Conservation (phyloP, 2,113 vertebrate genomes). For the Anoura caudifer region DNA sequence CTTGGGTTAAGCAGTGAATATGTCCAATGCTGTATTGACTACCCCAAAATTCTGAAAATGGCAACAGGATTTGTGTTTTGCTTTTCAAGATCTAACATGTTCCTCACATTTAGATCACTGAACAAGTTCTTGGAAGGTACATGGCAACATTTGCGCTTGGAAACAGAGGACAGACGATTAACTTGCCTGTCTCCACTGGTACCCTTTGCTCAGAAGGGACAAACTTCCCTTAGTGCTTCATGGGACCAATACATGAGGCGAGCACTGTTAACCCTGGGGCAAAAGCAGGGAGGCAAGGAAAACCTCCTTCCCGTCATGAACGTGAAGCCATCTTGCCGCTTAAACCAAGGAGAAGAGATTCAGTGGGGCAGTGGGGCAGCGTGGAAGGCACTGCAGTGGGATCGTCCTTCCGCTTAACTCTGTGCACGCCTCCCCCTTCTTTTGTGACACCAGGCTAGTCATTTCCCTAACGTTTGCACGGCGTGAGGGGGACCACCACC, state of each 20-base stretch:
- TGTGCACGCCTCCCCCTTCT: not conserved
- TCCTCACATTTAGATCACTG: not conserved
- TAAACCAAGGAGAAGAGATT: not conserved
- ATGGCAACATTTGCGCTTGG: not conserved
- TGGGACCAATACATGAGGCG: not conserved
- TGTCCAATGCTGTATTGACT: not conserved
- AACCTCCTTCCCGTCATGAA: not conserved
- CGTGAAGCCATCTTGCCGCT: not conserved
- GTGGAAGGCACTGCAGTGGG: not conserved
- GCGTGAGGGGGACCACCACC: not conserved
- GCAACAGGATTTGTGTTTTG: not conserved
- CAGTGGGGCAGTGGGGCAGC: not conserved
- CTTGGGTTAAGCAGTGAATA: not conserved
- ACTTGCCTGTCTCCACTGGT: not conserved
- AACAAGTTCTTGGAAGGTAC: not conserved
- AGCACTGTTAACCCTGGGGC: not conserved
- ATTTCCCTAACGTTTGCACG: not conserved
- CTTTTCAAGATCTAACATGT: not conserved
- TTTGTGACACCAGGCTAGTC: not conserved
- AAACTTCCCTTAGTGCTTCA: not conserved
- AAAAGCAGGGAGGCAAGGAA: not conserved
- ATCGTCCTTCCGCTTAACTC: not conserved
- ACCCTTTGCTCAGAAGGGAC: not conserved
- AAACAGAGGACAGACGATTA: not conserved
- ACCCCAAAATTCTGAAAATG: not conserved